Evolutionary conservation across 2,888 invertebrate genomes (phyloP).

Genomic region (Ornithoptera priamus): DNA sequence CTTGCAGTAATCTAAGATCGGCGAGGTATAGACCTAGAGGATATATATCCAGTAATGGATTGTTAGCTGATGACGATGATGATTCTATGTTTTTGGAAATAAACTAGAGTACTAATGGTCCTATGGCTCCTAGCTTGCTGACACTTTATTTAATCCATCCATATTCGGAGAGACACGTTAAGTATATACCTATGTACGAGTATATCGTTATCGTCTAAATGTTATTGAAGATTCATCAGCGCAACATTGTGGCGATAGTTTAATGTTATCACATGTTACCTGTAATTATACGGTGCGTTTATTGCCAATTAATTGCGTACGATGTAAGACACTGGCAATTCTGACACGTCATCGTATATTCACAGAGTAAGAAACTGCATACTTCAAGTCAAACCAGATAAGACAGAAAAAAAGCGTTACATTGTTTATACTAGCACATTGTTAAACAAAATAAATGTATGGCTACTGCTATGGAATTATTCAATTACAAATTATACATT

Average conservation of each 20-base stretch:
- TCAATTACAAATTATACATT: no score
- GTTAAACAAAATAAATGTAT: not conserved
- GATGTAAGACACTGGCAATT: not conserved
- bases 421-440: not conserved
- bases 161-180: no score
- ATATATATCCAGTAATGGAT: no score
- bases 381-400: not conserved
- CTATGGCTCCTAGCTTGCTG: no score
- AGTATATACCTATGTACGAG: no score
- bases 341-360: constrained; percentile 6
- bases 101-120: no score
- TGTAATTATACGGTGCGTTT: constrained; percentile 21
- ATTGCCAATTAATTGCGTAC: constrained; percentile 21
- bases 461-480: no score
- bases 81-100: no score
- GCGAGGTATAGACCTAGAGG: no score
- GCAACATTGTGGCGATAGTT: constrained; percentile 19
- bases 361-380: constrained; percentile 1
- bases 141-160: no score
- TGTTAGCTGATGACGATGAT: no score
- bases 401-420: not conserved
- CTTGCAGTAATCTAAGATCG: no score
- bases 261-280: constrained; percentile 20
- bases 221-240: not conserved
- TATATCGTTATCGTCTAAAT: not conserved